Conservation (phyloP, 2,113 vertebrate species). For the Hippolais icterina region DNA sequence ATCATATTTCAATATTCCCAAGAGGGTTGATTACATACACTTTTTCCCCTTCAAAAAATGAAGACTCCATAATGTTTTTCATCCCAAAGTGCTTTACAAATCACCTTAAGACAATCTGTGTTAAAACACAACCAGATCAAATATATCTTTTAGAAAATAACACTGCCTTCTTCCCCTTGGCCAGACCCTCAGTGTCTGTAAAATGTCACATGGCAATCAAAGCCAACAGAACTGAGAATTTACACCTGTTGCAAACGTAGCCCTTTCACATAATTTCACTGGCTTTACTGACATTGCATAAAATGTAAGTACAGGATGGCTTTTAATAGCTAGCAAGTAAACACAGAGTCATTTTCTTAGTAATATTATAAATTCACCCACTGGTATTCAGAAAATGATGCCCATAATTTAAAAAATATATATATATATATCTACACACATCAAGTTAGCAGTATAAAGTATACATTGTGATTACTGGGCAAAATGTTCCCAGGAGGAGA, state of each 20-base stretch:
- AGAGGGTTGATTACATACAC: neutral
- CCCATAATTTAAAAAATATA: neutral
- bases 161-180: neutral
- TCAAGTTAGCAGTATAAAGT: neutral
- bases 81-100: conserved; percentile 63
- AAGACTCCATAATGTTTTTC: neutral
- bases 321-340: conserved; percentile 5
- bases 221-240: neutral
- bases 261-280: neutral
- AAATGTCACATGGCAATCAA: neutral
- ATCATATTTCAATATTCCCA: neutral
- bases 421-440: neutral
- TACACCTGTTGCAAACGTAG: neutral
- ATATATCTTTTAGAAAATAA: neutral
- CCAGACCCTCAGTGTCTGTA: neutral
- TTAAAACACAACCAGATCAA: neutral
- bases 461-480: neutral
- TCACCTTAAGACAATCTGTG: neutral
- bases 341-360: neutral
- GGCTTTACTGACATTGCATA: neutral
- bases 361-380: neutral
- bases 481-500: neutral
- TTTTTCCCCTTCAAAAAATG: neutral
- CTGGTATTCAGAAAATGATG: neutral
- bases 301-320: neutral